These are phyloP conservation scores for Epizoanthus stellaris DNA, from an alignment of 92 coral and sea anemone genomes.

Conservation along the genomic window DNA sequence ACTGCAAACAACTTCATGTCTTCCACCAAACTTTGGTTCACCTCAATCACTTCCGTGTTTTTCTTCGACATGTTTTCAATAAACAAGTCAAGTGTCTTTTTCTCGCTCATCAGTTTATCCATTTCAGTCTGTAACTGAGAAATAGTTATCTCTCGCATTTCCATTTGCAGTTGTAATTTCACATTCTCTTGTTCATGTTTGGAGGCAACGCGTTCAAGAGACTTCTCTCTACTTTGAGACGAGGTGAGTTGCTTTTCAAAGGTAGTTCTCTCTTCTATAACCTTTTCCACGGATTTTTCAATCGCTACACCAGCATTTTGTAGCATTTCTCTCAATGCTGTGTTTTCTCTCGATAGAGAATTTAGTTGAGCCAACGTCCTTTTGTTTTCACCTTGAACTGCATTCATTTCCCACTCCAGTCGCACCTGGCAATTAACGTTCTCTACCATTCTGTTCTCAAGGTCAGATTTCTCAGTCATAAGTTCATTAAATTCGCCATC, in stretches of 20 bases:
- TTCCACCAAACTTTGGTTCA: constrained; percentile 79
- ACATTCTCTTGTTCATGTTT: constrained; percentile 49
- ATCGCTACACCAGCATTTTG: constrained; percentile 47
- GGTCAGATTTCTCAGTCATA: constrained; percentile 36
- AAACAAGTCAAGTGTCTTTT: constrained; percentile 56
- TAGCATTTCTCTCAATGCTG: constrained; percentile 47
- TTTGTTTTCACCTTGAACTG: constrained; percentile 53
- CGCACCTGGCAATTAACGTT: constrained; percentile 47
- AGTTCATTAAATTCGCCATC: constrained; percentile 70
- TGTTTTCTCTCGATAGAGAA: constrained; percentile 53
- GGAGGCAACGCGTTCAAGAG: constrained; percentile 41
- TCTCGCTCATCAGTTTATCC: constrained; percentile 60
- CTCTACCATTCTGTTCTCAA: constrained; percentile 49
- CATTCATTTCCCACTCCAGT: constrained; percentile 57
- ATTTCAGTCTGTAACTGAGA: constrained; percentile 47
- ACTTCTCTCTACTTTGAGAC: constrained; percentile 52
- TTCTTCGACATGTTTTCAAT: constrained; percentile 67
- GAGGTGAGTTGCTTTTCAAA: constrained; percentile 45
- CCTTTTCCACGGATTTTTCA: constrained; percentile 60
- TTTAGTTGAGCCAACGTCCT: constrained; percentile 46
- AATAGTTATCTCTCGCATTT: constrained; percentile 51
- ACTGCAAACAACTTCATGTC: constrained; percentile 71
- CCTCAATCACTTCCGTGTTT: constrained; percentile 62
- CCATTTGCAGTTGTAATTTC: constrained; percentile 55
- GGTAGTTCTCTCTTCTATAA: constrained; percentile 49